Conservation (phyloP, 2,797 vertebrate species). For the Otolemur crassicaudatus region DNA sequence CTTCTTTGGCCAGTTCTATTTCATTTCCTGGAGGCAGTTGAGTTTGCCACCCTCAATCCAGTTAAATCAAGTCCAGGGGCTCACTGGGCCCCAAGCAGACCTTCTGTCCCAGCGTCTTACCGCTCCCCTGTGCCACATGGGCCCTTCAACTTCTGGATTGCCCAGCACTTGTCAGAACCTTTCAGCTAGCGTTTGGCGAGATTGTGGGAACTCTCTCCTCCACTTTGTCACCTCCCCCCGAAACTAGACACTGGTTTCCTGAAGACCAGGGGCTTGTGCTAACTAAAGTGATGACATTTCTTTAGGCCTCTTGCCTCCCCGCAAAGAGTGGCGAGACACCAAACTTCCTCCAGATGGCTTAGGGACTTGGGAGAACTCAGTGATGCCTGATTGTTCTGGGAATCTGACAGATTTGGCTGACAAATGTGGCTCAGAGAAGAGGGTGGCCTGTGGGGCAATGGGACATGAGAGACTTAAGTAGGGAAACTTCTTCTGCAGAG, state of each 20-base stretch:
- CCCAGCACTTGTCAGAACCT: not conserved
- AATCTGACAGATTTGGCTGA: not conserved
- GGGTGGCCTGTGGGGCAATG: not conserved
- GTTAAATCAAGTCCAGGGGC: not conserved
- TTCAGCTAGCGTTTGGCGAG: not conserved
- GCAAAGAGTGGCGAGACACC: not conserved
- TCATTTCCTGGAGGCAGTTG: not conserved
- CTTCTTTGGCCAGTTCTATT: not conserved
- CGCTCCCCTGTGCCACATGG: not conserved
- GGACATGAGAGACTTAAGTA: not conserved
- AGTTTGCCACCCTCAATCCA: not conserved
- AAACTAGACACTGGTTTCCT: not conserved
- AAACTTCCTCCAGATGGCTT: not conserved
- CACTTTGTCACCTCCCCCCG: not conserved
- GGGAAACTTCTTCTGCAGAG: not conserved
- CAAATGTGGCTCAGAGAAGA: not conserved
- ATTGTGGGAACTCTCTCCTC: not conserved
- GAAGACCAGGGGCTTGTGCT: not conserved
- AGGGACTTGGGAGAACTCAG: not conserved
- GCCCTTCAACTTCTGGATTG: not conserved
- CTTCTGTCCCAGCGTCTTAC: not conserved
- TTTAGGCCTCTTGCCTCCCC: not conserved
- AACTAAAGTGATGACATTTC: not conserved
- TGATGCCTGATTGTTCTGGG: not conserved
- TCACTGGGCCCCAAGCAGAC: not conserved